Evolutionary conservation across 2,797 vertebrate species (phyloP), one percentile per base, ranked within the genome.

Genomic region (Lacerta agilis): DNA sequence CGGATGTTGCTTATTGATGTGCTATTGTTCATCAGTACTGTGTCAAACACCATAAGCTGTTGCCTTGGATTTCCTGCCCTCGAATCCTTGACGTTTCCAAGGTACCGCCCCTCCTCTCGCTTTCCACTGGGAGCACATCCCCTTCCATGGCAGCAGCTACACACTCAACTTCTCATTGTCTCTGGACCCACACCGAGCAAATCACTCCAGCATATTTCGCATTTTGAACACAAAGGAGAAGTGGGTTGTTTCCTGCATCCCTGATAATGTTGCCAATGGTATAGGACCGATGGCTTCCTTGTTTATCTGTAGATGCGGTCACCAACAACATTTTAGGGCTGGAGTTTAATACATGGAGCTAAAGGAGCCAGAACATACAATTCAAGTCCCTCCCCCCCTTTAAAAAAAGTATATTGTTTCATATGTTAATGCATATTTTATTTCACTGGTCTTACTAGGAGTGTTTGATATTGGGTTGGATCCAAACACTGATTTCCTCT

Each of bases 31-130:
- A 55, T 64, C 78, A 27, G 61, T 15, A 69, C 78, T 82, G 6
- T 38, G 5, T 61, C 58, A 33, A 87, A 61, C 77, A 11, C 8
- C 11, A 43, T 29, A 64, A 41, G 71, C 17, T 23, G 25, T 36
- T 80, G 49, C 86, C 78, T 82, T 82, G 86, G 43, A 81, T 38
- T 20, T 5, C 18, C 36, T 75, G 79, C 49, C 79, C 55, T 87
- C 27, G 55, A 45, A 66, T 87, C 43, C 49, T 23, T 77, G 38
- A 72, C 4, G 17, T 87, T 88, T 83, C 78, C 79, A 4, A 27
- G 69, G 33, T 73, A 45, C 49, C n/a, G n/a, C 27, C 43, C 49
- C 55, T 15, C 5, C 29, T 17, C 55, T 25, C 36, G 7, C 33
- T 64, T 80, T 89, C 20, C 55, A 67, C 29, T 45, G 18, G 77